These are phyloP conservation scores for Rhea americana DNA, from an alignment of 2,113 vertebrate genomes.

Conservation along the genomic window DNA sequence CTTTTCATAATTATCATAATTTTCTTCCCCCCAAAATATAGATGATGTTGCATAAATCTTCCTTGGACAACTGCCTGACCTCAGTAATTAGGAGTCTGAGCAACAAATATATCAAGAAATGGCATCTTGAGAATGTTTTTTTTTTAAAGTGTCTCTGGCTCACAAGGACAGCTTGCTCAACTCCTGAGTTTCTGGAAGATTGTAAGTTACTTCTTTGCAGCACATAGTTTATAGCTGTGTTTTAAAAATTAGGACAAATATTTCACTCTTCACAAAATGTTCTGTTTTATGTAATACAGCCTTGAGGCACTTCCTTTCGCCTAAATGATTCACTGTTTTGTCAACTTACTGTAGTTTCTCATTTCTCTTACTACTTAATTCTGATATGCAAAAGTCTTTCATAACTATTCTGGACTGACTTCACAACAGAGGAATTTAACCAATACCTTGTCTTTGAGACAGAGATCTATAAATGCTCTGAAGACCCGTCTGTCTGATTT, in stretches of 20 bases:
- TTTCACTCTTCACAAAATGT: neutral
- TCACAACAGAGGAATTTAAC: neutral
- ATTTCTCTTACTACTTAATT: constrained; percentile 10
- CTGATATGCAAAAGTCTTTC: neutral
- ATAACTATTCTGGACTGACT: neutral
- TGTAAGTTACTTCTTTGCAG: neutral
- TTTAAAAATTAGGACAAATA: neutral
- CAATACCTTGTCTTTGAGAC: neutral
- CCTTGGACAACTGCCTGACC: neutral
- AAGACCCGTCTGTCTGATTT: neutral
- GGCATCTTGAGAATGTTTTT: neutral
- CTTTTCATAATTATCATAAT: neutral
- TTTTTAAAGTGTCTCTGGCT: neutral
- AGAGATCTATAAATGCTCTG: neutral
- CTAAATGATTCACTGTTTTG: neutral
- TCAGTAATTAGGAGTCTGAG: neutral
- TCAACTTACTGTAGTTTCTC: neutral
- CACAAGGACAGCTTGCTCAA: neutral
- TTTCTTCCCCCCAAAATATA: neutral
- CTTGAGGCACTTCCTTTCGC: neutral
- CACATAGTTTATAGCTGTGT: neutral
- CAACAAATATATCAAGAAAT: neutral
- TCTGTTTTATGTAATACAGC: neutral
- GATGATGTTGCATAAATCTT: neutral
- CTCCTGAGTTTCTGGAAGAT: neutral